Base-by-base conservation (phyloP, 2,113 vertebrate species). In the Myodes glareolus region DNA sequence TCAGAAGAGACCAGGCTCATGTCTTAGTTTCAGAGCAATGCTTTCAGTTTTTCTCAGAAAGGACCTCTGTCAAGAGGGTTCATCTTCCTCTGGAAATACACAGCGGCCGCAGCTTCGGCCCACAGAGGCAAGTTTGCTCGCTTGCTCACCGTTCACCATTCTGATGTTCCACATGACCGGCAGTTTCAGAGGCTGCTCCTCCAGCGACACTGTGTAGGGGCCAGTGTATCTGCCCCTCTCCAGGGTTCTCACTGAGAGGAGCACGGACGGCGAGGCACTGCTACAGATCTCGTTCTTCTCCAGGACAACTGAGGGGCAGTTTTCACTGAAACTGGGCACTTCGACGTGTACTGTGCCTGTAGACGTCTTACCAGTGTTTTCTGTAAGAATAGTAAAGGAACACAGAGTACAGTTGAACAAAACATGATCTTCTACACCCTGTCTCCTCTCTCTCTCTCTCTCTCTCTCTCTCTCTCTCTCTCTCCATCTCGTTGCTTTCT, bases 311-410 rank as follows among this genome's bases (percentile, higher is more conserved):
- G 87, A 97, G 16, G 99, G 99, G 61, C 99, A 99, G 76, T 99
- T 97, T 96, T 99, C 99, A 29, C 98, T 98, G 80, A 97, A 94
- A 84, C 98, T 97, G 8, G 94, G 68, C 5, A 99, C 97, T 90
- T 97, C 58, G 42, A 99, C 98, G 72, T 93, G 97, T 67, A 99
- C 63, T 0, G 99, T 99, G 93, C 98, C 99, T 9, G 99, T 99
- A 23, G 98, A 96, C 42, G 99, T 99, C 97, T 98, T 98, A 23
- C 97, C 77, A 5, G 99, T 99, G 92, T 97, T 96, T 95, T 99
- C 99, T 99, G 96, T 84, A 94, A 94, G 58, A 92, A 52, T 29
- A 55, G 90, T 14, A 85, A 88, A 90, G 65, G 84, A 84, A 73
- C 63, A 33, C 21, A 61, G 13, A 75, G 67, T 19, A 85, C n/a